Evolutionary conservation across 2,888 invertebrate species (phyloP).

Genomic region (Antheraea yamamai): DNA sequence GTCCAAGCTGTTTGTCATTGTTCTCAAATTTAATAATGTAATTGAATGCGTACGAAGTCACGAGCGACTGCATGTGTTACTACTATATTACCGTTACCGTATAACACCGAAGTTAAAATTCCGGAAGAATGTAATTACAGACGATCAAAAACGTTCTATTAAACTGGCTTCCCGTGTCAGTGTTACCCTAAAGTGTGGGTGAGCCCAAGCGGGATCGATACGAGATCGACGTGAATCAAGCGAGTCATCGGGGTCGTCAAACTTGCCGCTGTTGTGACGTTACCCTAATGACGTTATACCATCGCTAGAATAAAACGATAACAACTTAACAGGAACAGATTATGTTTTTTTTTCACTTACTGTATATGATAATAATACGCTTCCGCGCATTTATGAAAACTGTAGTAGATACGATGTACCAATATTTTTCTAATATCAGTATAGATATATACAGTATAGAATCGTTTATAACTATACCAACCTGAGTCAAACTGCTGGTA

Average conservation of each 20-base stretch:
- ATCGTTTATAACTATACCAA: too few relatives aligned
- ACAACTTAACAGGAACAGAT: slow-evolving; percentile 31
- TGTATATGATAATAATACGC: too few relatives aligned
- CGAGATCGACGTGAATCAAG: slow-evolving; percentile 58
- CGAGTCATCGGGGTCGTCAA: slow-evolving; percentile 76
- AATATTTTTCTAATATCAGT: too few relatives aligned
- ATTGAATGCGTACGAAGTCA: too few relatives aligned
- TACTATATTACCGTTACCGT: background rate
- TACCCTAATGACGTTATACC: slow-evolving; percentile 57
- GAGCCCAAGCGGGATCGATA: slow-evolving; percentile 54
- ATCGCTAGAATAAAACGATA: slow-evolving; percentile 40
- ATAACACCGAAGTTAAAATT: slow-evolving; percentile 4
- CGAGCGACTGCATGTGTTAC: background rate
- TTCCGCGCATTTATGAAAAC: too few relatives aligned
- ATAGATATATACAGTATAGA: too few relatives aligned
- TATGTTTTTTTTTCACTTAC: slow-evolving; percentile 30
- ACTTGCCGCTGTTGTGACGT: slow-evolving; percentile 64
- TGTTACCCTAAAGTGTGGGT: slow-evolving; percentile 35
- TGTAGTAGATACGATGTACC: too few relatives aligned
- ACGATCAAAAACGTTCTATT: slow-evolving; percentile 20
- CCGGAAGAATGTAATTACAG: slow-evolving; percentile 14
- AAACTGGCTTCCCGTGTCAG: slow-evolving; percentile 17
- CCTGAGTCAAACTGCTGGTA: too few relatives aligned
- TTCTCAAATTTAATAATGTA: too few relatives aligned
- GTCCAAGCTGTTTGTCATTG: too few relatives aligned